Evolutionary conservation across 2,113 vertebrate species (phyloP).

Genomic region (Muscicapa adusta): DNA sequence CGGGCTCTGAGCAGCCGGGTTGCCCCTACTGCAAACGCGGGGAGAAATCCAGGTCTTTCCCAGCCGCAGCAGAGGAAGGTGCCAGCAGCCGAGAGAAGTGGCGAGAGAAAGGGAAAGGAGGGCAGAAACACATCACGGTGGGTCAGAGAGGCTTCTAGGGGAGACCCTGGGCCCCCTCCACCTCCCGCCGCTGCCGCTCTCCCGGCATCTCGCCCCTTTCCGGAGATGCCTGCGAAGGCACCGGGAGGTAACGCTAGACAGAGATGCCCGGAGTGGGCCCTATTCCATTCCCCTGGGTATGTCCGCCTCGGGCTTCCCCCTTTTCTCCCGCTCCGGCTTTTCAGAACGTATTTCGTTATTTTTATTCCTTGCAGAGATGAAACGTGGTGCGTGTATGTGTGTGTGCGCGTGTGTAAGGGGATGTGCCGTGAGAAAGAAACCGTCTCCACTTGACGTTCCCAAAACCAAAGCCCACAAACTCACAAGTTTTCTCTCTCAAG

Average conservation of each 20-base stretch:
- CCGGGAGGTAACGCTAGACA: neutral
- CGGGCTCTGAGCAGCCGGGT: fast-evolving
- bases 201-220: neutral
- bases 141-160: neutral
- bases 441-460: neutral
- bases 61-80: neutral
- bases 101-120: neutral
- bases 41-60: neutral
- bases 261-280: fast-evolving
- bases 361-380: neutral
- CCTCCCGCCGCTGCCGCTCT: neutral
- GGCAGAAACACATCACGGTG: neutral
- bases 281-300: too few relatives aligned
- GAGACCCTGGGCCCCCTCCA: neutral
- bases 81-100: neutral
- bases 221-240: neutral
- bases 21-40: fast-evolving
- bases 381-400: fast-evolving
- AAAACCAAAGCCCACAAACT: neutral
- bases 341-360: neutral
- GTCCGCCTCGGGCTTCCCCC: fast-evolving
- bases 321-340: neutral
- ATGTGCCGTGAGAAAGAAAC: neutral
- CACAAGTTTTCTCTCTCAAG: neutral
- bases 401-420: too few relatives aligned